Percentiles rank a stretch among this genome's conserved stretches.
These are phyloP conservation scores for Chloropsis cyanopogon DNA, from an alignment of 2,113 vertebrate species.

Conservation along the genomic window DNA sequence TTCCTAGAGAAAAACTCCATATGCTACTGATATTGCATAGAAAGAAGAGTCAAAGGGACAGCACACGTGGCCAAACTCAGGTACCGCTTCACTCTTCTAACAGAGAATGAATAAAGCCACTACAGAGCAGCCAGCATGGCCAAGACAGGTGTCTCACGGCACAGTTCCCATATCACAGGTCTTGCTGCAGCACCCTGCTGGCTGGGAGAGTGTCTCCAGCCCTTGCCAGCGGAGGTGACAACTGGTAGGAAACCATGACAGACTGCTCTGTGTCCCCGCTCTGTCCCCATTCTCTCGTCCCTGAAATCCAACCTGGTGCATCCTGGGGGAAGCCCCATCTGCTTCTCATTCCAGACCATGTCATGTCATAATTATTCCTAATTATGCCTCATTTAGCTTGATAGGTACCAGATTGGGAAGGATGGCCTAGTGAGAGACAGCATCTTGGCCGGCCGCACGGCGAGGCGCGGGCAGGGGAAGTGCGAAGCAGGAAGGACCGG, in stretches of 20 bases:
- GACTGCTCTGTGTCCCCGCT: neutral
- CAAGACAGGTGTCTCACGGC: neutral
- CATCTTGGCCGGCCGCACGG: neutral
- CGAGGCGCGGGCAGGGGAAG: neutral
- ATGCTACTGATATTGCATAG: neutral
- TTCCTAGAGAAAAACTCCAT: neutral
- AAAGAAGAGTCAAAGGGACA: neutral
- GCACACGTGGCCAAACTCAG: neutral
- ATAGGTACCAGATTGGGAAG: conserved; percentile 52
- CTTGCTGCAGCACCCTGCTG: neutral
- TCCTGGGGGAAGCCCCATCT: conserved; percentile 66
- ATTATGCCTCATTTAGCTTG: conserved; percentile 67
- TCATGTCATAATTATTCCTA: conserved; percentile 67
- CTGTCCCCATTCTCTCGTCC: neutral
- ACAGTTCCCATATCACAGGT: neutral
- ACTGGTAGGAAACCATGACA: neutral
- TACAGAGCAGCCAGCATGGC: neutral
- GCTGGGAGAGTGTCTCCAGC: neutral
- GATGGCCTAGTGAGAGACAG: neutral
- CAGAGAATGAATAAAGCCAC: neutral
- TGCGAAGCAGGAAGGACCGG: neutral
- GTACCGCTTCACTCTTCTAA: neutral
- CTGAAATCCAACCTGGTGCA: conserved; percentile 40
- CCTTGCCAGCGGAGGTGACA: neutral
- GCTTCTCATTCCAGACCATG: conserved; percentile 59